Conservation (phyloP, 2,888 invertebrate species). For the Gymnosoma rotundatum region DNA sequence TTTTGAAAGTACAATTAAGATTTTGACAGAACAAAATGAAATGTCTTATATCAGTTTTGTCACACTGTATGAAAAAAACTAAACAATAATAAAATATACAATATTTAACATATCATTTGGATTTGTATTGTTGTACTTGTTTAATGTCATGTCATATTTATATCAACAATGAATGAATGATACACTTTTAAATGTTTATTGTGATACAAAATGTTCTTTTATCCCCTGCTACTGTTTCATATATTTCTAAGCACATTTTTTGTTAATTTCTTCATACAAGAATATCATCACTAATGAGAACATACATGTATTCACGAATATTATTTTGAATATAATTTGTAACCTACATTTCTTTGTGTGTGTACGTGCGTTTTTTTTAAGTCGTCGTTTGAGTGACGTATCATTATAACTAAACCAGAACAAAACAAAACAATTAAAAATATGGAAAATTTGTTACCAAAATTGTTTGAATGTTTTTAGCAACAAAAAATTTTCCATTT, state of each 20-base stretch:
- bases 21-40: too few species aligned
- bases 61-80: too few species aligned
- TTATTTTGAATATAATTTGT: constrained; percentile 7
- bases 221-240: background rate
- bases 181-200: constrained; percentile 39
- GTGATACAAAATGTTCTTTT: background rate
- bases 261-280: too few species aligned
- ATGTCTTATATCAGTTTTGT: too few species aligned
- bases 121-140: constrained; percentile 43
- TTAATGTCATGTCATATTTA: constrained; percentile 31
- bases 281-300: constrained; percentile 4
- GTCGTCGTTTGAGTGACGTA: constrained; percentile 21
- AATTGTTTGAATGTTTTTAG: background rate
- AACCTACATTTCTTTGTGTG: constrained; percentile 13
- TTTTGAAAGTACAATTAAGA: too few species aligned
- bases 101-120: too few species aligned
- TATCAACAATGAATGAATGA: constrained; percentile 44
- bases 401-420: constrained; percentile 34
- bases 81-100: too few species aligned
- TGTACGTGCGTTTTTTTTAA: background rate
- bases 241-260: background rate
- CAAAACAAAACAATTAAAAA: background rate
- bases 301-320: background rate
- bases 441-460: background rate
- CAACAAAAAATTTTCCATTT: background rate